phyloP scores from a whole-genome alignment of 2,797 vertebrate genomes.

The Jordanella pulchra region DNA sequence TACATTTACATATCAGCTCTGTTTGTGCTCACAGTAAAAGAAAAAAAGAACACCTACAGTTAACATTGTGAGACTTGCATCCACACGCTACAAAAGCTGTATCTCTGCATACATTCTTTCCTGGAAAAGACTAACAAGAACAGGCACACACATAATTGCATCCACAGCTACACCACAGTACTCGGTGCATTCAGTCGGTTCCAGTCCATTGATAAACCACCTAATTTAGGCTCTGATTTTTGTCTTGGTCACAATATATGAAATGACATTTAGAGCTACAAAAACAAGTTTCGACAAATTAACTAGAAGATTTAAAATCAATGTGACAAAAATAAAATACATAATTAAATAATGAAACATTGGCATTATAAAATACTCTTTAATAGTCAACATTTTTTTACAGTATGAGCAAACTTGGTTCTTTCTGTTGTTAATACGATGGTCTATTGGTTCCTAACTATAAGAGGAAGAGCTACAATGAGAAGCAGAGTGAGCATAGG shows the following conservation, averaged over 20 bases:
- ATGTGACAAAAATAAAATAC: conserved; percentile 60
- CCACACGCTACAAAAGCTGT: conserved; percentile 18
- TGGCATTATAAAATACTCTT: conserved; percentile 77
- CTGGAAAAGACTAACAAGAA: conserved; percentile 30
- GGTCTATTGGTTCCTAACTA: conserved; percentile 63
- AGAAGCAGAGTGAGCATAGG: conserved; percentile 26
- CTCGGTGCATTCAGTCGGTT: conserved; percentile 57
- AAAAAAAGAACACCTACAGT: conserved; percentile 68
- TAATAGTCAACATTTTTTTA: conserved; percentile 76
- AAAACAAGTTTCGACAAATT: conserved; percentile 74
- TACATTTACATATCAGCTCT: conserved; percentile 78
- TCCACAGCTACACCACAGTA: conserved; percentile 38
- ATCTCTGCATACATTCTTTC: conserved; percentile 32
- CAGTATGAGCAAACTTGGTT: conserved; percentile 66
- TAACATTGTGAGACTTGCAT: conserved; percentile 55
- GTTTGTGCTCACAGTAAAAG: conserved; percentile 81
- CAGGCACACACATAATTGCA: conserved; percentile 31
- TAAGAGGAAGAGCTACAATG: conserved; percentile 61
- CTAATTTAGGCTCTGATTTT: conserved; percentile 77
- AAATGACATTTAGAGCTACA: conserved; percentile 78
- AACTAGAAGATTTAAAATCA: conserved; percentile 64
- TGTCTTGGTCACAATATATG: conserved; percentile 69
- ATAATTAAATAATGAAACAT: conserved; percentile 68
- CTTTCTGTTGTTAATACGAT: conserved; percentile 57
- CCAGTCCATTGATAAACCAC: conserved; percentile 48